phyloP scores from a whole-genome alignment of 2,888 invertebrate genomes.

The Drosophila borealis region DNA sequence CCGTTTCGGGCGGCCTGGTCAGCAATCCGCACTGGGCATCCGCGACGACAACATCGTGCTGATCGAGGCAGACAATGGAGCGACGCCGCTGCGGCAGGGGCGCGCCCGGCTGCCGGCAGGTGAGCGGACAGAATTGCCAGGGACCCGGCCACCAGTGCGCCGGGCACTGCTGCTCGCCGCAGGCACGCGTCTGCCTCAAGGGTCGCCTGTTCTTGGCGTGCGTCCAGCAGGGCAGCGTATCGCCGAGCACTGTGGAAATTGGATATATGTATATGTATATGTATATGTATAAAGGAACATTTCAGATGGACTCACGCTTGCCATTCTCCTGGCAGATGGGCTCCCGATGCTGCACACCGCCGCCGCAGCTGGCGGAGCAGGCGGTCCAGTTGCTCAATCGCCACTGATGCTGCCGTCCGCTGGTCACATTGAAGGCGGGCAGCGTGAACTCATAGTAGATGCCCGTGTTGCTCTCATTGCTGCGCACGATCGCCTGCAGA shows the following conservation, averaged over 20 bases:
- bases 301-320: conserved; percentile 82
- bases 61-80: conserved; percentile 91
- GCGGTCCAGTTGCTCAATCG: conserved; percentile 92
- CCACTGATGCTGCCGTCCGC: conserved; percentile 89
- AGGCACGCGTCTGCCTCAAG: conserved; percentile 87
- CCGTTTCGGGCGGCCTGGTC: conserved; percentile 88
- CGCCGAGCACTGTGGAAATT: conserved; percentile 86
- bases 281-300: no score
- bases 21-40: conserved; percentile 90
- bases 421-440: conserved; percentile 86
- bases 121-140: conserved; percentile 93
- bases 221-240: conserved; percentile 87
- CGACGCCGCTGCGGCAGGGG: conserved; percentile 87
- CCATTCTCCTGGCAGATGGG: conserved; percentile 86
- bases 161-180: conserved; percentile 89
- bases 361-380: conserved; percentile 91
- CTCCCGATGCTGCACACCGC: conserved; percentile 88
- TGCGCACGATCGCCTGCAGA: conserved; percentile 89
- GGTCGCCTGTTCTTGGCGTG: conserved; percentile 86
- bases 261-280: no score
- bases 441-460: conserved; percentile 92
- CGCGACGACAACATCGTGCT: conserved; percentile 90
- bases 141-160: conserved; percentile 95
- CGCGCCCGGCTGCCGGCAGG: conserved; percentile 86
- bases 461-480: conserved; percentile 91